A percentile compares a stretch with the other conserved stretches of the same genome.
Conservation (phyloP, 2,888 invertebrate species). For the Masnerella sp. region DNA sequence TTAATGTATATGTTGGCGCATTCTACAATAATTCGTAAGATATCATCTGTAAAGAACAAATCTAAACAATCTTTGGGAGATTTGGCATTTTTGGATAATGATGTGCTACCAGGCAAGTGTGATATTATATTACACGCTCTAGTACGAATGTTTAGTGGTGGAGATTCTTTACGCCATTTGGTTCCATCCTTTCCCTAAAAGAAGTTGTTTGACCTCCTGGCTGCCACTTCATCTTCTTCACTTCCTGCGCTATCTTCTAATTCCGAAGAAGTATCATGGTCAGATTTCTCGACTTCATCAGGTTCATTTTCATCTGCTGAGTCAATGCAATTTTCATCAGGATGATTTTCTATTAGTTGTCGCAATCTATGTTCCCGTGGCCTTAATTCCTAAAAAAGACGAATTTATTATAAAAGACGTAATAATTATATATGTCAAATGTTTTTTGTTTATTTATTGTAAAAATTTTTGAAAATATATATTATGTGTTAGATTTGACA, state of each 20-base stretch:
- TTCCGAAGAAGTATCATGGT: constrained; percentile 8
- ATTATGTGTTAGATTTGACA: too few relatives aligned
- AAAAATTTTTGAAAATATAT: too few relatives aligned
- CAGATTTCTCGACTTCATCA: not conserved
- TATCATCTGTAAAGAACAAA: constrained; percentile 3
- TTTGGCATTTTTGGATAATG: not conserved
- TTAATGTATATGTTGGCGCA: not conserved
- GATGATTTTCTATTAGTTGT: too few relatives aligned
- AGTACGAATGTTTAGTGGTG: not conserved
- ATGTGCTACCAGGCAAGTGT: not conserved
- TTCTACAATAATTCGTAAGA: not conserved
- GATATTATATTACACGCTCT: not conserved
- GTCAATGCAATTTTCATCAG: too few relatives aligned
- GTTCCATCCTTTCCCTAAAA: constrained; percentile 4
- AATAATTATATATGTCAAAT: too few relatives aligned
- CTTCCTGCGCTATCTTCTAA: not conserved
- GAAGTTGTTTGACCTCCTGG: not conserved
- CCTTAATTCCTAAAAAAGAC: too few relatives aligned
- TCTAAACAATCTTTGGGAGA: not conserved
- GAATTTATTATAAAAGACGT: too few relatives aligned
- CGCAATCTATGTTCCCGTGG: too few relatives aligned
- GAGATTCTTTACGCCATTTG: not conserved
- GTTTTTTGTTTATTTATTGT: too few relatives aligned
- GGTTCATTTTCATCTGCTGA: constrained; percentile 1
- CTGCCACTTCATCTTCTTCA: not conserved